Base-by-base conservation (phyloP, 2,113 vertebrate genomes). In the Pithys albifrons region DNA sequence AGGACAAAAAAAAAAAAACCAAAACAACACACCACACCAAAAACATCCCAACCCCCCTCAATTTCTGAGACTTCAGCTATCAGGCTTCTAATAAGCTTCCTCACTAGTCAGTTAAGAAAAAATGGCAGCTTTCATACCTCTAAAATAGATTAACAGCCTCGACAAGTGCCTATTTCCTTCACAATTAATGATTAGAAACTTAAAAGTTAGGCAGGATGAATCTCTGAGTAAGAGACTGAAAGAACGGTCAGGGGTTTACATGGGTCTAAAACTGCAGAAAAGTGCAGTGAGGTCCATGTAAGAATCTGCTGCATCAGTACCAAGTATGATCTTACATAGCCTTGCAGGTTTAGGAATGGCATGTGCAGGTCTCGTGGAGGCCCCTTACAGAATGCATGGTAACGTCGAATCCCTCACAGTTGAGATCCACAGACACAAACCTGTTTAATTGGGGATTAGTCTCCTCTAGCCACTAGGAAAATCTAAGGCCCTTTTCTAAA, bases 41-140 rank as follows among this genome's bases (percentile, higher is more conserved):
- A 29, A 65, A 0, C 2, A 41, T 2, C 3, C 6, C 24, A n/a
- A 35, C 9, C 1, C 1, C 19, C 19, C 13, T 13, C 24, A 46
- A 2, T 71, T 71, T 79, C 58, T 67, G 19, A 1, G 10, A 85
- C 23, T 82, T 76, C 37, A 72, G 29, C 20, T 49, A 29, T 22
- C 29, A 65, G 43, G 12, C 10, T 89, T 85, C 43, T 41, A 84
- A 37, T 35, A 83, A 85, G 45, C n/a, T 77, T 37, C 37, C 12
- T 82, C 37, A 74, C 9, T 4, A 74, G 46, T 20, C 22, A 81
- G 33, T 58, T 58, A 45, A 74, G 41, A 80, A 87, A 81, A 93
- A 37, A 0, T 31, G 24, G 43, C 81, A 87, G 27, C 28, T 62
- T 89, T 77, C 35, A 52, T 41, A 35, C 19, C 22, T 71, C 33